Evolutionary conservation across 2,797 vertebrate species (phyloP), one percentile per base, ranked within the genome.

Genomic region (Agapornis canus): DNA sequence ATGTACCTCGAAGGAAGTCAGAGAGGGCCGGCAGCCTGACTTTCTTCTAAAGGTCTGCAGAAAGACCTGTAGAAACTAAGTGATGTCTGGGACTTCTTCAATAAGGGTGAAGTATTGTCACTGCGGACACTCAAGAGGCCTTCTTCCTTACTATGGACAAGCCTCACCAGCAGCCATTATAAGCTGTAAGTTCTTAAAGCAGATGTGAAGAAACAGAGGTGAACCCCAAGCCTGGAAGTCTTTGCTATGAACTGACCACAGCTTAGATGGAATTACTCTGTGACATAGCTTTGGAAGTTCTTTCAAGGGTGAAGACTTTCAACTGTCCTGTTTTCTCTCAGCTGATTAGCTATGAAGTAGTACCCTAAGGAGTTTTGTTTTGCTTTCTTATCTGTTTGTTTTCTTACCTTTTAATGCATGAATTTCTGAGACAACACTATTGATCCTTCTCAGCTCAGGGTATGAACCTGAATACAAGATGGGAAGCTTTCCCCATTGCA

Each of bases 141-240:
- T 72, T 64, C 15, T 39, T 25, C 4, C 56, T 47, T 31, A 31
- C 29, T 45, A 10, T 2, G 22, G 25, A 11, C 32, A 16, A 79
- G 42, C 13, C 52, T 32, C 19, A 45, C 4, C 63, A 75, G 13
- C 2, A 77, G 35, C 31, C 32, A 60, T 0, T 39, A 18, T 6
- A 59, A 90, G 11, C 39, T 85, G 6, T 20, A 40, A 42, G 8
- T 32, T 82, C 59, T 48, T 61, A 69, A 49, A 63, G 57, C 35
- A 81, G 31, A 60, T 13, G 5, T 47, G 57, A 84, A 43, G 15
- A 75, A 73, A 54, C 47, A 42, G 45, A 82, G 15, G 7, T 23
- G 16, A 42, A 83, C 5, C 7, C 19, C 37, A 60, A 45, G 20
- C 32, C 26, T 3, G 0, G 0, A 82, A 22, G 51, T 35, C 32